These are phyloP conservation scores for Heliconius sara DNA, from an alignment of 2,888 invertebrate species.

Conservation along the genomic window DNA sequence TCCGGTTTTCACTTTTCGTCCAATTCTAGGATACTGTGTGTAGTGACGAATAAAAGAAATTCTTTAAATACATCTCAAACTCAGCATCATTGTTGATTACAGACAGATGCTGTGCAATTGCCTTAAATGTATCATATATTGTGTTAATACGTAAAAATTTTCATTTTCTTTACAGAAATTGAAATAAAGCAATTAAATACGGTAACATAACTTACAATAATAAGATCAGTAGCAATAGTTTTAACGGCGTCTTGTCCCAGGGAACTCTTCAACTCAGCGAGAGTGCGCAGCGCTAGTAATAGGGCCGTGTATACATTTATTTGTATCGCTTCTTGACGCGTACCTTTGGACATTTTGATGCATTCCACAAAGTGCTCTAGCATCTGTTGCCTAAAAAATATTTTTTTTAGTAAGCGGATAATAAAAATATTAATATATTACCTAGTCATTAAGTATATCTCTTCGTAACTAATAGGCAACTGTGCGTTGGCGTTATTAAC, in stretches of 20 bases:
- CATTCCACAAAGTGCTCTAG: conserved; percentile 98
- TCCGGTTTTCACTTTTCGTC: too few relatives aligned
- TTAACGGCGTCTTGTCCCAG: conserved; percentile 96
- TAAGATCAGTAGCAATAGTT: conserved; percentile 91
- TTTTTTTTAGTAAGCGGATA: not conserved
- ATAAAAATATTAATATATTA: not conserved
- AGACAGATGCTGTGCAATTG: too few relatives aligned
- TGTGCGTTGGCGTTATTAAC: conserved; percentile 6
- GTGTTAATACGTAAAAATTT: too few relatives aligned
- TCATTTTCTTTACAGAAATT: not conserved
- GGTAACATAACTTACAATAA: conserved; percentile 83
- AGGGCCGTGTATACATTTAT: conserved; percentile 98
- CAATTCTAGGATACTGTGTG: too few relatives aligned
- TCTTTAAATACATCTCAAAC: too few relatives aligned
- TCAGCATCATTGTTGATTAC: too few relatives aligned
- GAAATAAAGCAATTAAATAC: not conserved
- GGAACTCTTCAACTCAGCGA: conserved; percentile 93
- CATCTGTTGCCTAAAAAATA: conserved; percentile 90
- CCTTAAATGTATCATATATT: too few relatives aligned
- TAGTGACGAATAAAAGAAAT: too few relatives aligned
- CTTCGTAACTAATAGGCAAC: too few relatives aligned
- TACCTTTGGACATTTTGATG: conserved; percentile 95
- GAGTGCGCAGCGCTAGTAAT: conserved; percentile 92
- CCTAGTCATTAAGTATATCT: not conserved
- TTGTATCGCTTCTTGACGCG: conserved; percentile 96